Percentiles rank a stretch among this genome's conserved stretches.
Evolutionary conservation across 2,113 vertebrate species (phyloP).

Genomic region (Erpornis zantholeuca): DNA sequence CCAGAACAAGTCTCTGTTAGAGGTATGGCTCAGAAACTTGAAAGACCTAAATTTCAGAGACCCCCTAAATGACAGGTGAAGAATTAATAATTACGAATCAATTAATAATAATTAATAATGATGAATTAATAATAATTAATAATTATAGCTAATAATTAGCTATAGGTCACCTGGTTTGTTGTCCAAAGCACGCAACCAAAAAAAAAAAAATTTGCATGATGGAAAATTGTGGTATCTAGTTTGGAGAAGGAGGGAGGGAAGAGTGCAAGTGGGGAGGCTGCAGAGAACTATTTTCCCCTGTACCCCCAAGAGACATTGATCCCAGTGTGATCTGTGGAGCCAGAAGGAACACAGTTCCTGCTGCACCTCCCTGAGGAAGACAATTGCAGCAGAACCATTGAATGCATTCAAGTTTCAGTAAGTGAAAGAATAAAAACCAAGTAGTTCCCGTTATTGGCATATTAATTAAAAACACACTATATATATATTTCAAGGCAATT

Average conservation of each 20-base stretch:
- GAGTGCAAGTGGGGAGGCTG: background rate
- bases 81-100: background rate
- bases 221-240: background rate
- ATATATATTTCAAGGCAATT: background rate
- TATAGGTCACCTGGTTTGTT: background rate
- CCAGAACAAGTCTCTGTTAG: background rate
- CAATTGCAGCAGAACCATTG: background rate
- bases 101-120: too few species aligned
- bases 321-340: background rate
- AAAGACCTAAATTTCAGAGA: background rate
- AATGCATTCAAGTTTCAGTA: background rate
- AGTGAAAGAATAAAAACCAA: background rate
- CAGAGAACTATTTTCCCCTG: background rate
- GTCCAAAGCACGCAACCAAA: background rate
- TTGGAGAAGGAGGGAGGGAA: background rate
- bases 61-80: background rate
- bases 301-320: background rate
- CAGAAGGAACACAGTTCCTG: background rate
- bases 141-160: too few species aligned
- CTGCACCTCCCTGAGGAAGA: background rate
- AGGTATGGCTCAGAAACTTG: background rate
- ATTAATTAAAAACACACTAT: background rate
- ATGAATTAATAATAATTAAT: too few species aligned
- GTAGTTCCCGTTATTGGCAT: background rate
- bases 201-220: background rate